A percentile compares a stretch with the other conserved stretches of the same genome.
Evolutionary conservation across 2,888 invertebrate genomes (phyloP).

Genomic region (Stomorhina lunata): DNA sequence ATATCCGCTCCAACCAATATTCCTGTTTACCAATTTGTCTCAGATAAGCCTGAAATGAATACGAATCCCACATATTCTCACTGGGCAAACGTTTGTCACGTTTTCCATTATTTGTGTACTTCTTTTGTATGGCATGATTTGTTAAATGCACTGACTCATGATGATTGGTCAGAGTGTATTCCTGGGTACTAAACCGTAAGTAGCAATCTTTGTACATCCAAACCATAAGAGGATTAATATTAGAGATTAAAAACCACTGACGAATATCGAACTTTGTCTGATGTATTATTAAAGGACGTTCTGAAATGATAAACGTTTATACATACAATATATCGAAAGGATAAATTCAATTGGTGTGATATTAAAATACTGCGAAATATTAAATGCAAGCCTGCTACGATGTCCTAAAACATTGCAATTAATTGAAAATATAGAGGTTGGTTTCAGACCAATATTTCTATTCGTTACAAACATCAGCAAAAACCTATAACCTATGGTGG

Average conservation of each 20-base stretch:
- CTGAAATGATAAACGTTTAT: conserved; percentile 82
- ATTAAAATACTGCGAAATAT: too few species aligned
- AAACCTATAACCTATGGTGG: too few species aligned
- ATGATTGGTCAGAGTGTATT: conserved; percentile 91
- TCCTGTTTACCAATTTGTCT: conserved; percentile 85
- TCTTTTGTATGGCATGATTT: conserved; percentile 95
- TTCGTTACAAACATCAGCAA: background rate
- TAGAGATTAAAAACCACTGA: conserved; percentile 96
- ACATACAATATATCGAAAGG: too few species aligned
- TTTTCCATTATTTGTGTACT: conserved; percentile 86
- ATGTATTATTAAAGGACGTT: conserved; percentile 92
- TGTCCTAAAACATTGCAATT: too few species aligned
- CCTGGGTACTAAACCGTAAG: conserved; percentile 93
- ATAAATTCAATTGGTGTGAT: too few species aligned
- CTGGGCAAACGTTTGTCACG: conserved; percentile 89
- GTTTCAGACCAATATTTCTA: background rate
- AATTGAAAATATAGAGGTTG: too few species aligned
- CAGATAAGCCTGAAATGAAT: conserved; percentile 85
- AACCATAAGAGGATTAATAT: conserved; percentile 92
- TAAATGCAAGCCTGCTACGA: too few species aligned
- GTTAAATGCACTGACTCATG: conserved; percentile 96
- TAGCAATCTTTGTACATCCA: conserved; percentile 98
- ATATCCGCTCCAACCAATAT: conserved; percentile 91
- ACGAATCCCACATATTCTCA: conserved; percentile 97
- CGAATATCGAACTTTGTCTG: conserved; percentile 96